These are phyloP conservation scores for Ciconia boyciana DNA, from an alignment of 2,113 vertebrate species.

Conservation along the genomic window DNA sequence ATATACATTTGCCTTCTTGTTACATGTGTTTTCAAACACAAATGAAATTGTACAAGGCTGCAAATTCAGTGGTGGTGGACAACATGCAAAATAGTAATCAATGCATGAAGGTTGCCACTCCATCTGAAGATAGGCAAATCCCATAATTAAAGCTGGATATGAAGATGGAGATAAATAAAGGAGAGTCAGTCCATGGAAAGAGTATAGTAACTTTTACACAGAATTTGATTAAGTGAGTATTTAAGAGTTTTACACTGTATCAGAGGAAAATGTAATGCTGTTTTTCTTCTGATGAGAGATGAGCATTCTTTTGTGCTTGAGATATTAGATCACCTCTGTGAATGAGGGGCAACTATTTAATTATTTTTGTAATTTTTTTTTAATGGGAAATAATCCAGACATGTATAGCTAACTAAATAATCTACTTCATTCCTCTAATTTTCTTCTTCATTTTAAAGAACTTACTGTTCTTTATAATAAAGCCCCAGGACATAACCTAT, in stretches of 20 bases:
- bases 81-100: not conserved
- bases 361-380: not conserved
- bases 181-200: not conserved
- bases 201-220: not conserved
- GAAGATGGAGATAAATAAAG: not conserved
- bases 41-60: not conserved
- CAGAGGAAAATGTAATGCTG: not conserved
- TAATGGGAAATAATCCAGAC: not conserved
- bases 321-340: not conserved
- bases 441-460: not conserved
- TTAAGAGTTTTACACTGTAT: not conserved
- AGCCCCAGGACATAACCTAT: not conserved
- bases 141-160: not conserved
- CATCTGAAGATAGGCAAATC: not conserved
- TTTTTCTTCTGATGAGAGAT: not conserved
- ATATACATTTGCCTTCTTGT: not conserved
- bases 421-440: not conserved
- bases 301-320: not conserved
- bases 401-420: not conserved
- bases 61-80: not conserved
- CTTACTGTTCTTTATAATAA: not conserved
- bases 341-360: not conserved
- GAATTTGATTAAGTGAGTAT: not conserved
- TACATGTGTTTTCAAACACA: not conserved
- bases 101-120: not conserved